These are phyloP conservation scores for Eurois occulta DNA, from an alignment of 2,888 invertebrate species.

Conservation along the genomic window DNA sequence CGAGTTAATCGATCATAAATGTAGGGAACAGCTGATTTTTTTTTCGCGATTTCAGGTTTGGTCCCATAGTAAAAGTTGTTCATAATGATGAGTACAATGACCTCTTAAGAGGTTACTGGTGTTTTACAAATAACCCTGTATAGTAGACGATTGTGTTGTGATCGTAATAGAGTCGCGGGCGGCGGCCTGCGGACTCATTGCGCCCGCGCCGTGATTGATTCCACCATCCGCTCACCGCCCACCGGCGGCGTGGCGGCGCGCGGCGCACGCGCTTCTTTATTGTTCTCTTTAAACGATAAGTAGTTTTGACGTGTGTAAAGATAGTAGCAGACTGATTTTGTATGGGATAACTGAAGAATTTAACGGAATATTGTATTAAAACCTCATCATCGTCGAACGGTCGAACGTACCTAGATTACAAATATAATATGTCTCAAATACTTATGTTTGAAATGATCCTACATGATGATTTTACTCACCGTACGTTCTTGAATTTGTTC, in stretches of 20 bases:
- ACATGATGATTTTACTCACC: background rate
- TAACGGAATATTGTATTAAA: background rate
- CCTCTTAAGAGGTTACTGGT: no score
- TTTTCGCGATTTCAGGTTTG: no score
- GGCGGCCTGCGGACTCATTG: constrained; percentile 47
- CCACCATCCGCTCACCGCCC: constrained; percentile 62
- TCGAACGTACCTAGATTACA: no score
- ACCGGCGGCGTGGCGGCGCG: constrained; percentile 31
- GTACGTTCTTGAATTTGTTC: background rate
- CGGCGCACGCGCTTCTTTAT: constrained; percentile 30
- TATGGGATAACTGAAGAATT: background rate
- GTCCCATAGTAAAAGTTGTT: no score
- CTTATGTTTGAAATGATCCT: background rate
- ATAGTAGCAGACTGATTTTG: constrained; percentile 15
- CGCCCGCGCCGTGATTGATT: constrained; percentile 63
- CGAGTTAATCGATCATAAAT: no score
- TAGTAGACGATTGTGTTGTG: constrained; percentile 67
- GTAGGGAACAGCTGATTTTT: no score
- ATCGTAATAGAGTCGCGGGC: constrained; percentile 62
- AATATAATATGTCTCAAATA: background rate
- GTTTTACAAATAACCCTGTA: no score
- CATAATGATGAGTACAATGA: no score
- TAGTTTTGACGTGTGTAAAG: constrained; percentile 31
- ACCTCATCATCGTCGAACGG: no score
- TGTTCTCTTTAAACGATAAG: constrained; percentile 16